These are phyloP conservation scores for Luidia sarsii DNA, from an alignment of 53 echinoderm and acorn worm genomes.

Conservation along the genomic window DNA sequence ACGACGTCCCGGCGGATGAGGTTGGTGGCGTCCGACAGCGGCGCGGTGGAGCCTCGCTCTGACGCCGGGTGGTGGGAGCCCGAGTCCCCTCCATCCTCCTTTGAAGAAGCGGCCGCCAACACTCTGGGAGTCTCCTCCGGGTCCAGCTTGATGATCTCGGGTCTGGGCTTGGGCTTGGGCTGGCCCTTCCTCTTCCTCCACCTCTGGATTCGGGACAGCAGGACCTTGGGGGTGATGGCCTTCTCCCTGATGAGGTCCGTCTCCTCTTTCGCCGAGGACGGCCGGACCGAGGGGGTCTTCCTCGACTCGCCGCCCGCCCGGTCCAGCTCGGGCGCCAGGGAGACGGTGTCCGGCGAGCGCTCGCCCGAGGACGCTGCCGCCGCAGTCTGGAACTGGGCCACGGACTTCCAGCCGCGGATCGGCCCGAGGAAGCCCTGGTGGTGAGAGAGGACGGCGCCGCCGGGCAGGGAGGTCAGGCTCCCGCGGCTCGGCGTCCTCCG, in stretches of 20 bases:
- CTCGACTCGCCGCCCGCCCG: not conserved
- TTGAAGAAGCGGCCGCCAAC: not conserved
- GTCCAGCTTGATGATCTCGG: slow-evolving; percentile 32
- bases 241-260: slow-evolving; percentile 15
- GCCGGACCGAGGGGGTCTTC: not conserved
- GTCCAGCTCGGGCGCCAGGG: not conserved
- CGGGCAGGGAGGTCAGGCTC: slow-evolving; percentile 20
- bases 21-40: not conserved
- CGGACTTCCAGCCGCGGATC: slow-evolving; percentile 15
- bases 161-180: slow-evolving; percentile 17
- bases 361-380: not conserved
- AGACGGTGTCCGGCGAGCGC: not conserved
- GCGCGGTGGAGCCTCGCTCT: not conserved
- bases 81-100: not conserved
- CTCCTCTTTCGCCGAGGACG: slow-evolving; percentile 4
- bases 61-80: not conserved
- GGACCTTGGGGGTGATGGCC: slow-evolving; percentile 20
- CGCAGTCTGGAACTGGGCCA: slow-evolving; percentile 24
- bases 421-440: not conserved
- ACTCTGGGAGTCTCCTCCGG: not conserved
- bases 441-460: not conserved
- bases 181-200: slow-evolving; percentile 30
- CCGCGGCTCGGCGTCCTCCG: slow-evolving; percentile 8
- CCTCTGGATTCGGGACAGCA: slow-evolving; percentile 26
- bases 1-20: no score